phyloP scores from a whole-genome alignment of 2,113 vertebrate genomes.

The Caloenas nicobarica region DNA sequence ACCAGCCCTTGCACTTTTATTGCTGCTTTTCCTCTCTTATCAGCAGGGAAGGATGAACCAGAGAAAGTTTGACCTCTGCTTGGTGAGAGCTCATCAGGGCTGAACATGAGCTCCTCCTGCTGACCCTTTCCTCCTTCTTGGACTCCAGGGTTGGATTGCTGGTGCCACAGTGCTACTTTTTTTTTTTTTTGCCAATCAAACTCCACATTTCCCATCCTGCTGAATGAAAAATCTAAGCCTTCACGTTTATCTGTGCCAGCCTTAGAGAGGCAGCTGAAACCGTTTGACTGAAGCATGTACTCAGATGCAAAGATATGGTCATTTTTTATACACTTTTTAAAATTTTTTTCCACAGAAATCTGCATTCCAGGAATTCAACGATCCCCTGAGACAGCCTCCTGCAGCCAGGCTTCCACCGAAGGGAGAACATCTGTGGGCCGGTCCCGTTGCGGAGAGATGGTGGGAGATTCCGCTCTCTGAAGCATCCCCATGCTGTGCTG shows the following conservation, averaged over 20 bases:
- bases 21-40: not conserved
- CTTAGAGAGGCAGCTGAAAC: not conserved
- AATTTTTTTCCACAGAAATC: not conserved
- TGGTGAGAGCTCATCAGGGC: not conserved
- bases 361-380: not conserved
- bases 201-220: not conserved
- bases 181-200: not conserved
- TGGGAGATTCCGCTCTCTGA: not conserved
- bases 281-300: not conserved
- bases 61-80: not conserved
- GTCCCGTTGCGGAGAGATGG: accelerated
- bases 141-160: no score
- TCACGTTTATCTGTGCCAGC: not conserved
- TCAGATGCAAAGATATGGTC: not conserved
- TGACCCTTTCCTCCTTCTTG: not conserved
- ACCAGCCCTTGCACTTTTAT: not conserved
- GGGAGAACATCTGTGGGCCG: not conserved
- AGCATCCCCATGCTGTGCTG: not conserved
- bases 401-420: not conserved
- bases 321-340: no score
- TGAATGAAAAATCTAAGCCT: not conserved
- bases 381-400: not conserved
- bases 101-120: not conserved
- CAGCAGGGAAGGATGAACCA: not conserved
- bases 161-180: not conserved